Evolutionary conservation across 1,140 invertebrate species (phyloP).

Genomic region (Tetraneura akinire): DNA sequence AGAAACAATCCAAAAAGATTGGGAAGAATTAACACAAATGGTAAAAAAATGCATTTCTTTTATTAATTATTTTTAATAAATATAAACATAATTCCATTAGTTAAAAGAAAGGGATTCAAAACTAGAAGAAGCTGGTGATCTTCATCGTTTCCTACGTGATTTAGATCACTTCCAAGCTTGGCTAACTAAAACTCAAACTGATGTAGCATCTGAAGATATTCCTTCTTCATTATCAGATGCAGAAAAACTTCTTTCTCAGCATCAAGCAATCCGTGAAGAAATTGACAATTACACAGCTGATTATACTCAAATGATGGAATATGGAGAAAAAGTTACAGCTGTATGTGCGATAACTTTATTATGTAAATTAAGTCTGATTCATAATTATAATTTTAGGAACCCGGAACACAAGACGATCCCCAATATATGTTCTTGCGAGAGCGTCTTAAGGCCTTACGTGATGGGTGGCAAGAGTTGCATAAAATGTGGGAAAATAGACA

Average conservation of each 20-base stretch:
- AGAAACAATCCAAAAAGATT: conserved; percentile 83
- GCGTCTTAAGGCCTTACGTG: conserved; percentile 92
- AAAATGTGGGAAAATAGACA: conserved; percentile 99
- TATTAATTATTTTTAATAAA: conserved; percentile 49
- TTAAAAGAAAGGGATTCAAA: conserved; percentile 96
- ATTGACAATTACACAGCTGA: conserved; percentile 99
- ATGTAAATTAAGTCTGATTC: neutral
- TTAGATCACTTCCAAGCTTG: conserved; percentile 99
- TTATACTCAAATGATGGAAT: conserved; percentile 99
- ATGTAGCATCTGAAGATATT: conserved; percentile 97
- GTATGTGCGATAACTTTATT: conserved; percentile 61
- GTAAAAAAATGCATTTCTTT: conserved; percentile 59
- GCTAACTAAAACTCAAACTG: conserved; percentile 96
- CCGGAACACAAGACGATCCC: conserved; percentile 78
- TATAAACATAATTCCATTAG: conserved; percentile 59
- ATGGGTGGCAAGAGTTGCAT: conserved; percentile 97
- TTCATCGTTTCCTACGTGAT: conserved; percentile 97
- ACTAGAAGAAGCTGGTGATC: conserved; percentile 96
- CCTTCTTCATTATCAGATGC: conserved; percentile 95
- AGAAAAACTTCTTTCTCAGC: conserved; percentile 93
- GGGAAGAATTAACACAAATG: conserved; percentile 96
- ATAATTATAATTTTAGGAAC: conserved; percentile 40
- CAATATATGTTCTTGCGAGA: conserved; percentile 99
- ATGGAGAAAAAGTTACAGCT: conserved; percentile 91
- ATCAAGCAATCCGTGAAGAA: conserved; percentile 97